Evolutionary conservation across 2,888 invertebrate species (phyloP).

Genomic region (Imbricaverruca yamaguchii): DNA sequence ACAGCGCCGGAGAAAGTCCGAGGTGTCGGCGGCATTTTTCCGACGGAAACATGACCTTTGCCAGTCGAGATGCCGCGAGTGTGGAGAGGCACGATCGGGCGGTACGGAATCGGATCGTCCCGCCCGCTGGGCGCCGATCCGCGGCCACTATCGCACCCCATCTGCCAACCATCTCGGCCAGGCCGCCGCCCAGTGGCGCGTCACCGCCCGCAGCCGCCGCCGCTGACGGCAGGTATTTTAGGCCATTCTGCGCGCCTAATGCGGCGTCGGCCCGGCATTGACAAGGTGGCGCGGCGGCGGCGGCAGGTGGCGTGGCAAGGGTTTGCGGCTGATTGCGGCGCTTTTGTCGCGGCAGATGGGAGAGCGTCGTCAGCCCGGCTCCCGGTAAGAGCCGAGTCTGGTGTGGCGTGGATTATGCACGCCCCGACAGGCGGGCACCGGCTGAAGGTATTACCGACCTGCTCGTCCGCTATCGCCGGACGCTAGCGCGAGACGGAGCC

Average conservation of each 20-base stretch:
- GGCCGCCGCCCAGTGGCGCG: too few relatives aligned
- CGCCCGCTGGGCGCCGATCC: not conserved
- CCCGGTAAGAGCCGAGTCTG: conserved; percentile 15
- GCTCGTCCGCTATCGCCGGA: too few relatives aligned
- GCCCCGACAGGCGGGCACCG: not conserved
- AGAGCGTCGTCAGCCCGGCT: not conserved
- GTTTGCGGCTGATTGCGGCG: not conserved
- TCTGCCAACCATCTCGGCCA: not conserved
- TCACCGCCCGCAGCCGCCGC: not conserved
- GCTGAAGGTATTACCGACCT: not conserved
- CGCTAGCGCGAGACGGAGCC: too few relatives aligned
- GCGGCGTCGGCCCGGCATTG: conserved; percentile 1
- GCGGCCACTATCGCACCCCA: not conserved
- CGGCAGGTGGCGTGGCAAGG: conserved; percentile 16
- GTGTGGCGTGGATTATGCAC: not conserved
- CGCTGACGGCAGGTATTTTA: conserved; percentile 1
- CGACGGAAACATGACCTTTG: not conserved
- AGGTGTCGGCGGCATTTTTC: not conserved
- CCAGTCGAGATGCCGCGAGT: not conserved
- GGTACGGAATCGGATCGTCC: not conserved
- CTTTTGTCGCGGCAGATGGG: not conserved
- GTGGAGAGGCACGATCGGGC: not conserved
- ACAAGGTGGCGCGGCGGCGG: not conserved
- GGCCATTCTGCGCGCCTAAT: conserved; percentile 16
- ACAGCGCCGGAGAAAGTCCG: too few relatives aligned